Conservation (phyloP, 2,113 vertebrate species). For the Ptyas mucosa region DNA sequence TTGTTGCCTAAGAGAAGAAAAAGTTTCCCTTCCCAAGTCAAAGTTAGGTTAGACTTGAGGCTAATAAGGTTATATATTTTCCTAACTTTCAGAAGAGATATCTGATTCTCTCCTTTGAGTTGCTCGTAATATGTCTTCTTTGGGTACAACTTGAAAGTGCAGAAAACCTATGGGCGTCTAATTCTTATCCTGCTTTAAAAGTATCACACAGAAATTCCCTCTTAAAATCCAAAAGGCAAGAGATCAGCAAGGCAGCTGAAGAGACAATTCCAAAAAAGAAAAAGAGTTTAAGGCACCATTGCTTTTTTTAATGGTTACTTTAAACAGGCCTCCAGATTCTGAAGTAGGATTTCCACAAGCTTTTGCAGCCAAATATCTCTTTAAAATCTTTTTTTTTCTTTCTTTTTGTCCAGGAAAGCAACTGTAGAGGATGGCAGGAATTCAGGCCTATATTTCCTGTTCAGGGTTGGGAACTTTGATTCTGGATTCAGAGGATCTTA, state of each 20-base stretch:
- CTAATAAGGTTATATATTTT: not conserved
- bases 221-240: not conserved
- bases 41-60: not conserved
- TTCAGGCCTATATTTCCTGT: not conserved
- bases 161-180: not conserved
- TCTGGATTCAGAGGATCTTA: not conserved
- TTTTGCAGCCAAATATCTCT: not conserved
- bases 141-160: not conserved
- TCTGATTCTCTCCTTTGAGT: not conserved
- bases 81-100: not conserved
- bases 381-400: not conserved
- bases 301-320: not conserved
- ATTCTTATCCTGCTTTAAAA: not conserved
- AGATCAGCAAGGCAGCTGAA: not conserved
- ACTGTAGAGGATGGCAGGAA: not conserved
- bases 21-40: not conserved
- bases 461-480: not conserved
- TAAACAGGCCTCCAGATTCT: not conserved
- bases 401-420: not conserved
- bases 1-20: not conserved
- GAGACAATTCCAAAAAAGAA: not conserved
- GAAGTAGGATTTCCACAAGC: not conserved
- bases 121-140: not conserved
- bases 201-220: not conserved
- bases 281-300: not conserved